Evolutionary conservation across 2,797 vertebrate genomes (phyloP), one percentile per base, ranked within the genome.

Genomic region (Melanogrammus aeglefinus): DNA sequence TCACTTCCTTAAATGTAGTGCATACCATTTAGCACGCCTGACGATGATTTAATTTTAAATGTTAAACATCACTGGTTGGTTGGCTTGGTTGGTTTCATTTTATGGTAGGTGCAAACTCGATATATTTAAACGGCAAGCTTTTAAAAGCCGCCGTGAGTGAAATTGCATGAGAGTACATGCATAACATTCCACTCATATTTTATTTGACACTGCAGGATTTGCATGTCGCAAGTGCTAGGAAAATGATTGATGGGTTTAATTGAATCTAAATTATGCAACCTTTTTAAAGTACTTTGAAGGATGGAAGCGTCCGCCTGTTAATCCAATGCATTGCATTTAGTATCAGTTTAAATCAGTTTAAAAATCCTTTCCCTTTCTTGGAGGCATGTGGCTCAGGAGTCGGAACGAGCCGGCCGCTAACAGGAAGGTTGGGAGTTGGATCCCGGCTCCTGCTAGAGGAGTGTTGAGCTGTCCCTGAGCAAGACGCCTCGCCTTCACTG

Each of bases 211-310:
- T 21, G 21, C 57, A 16, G 57, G 6, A 24, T 24, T n/a, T n/a
- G 57, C 21, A 63, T 63, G 57, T 63, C 5, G 57, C 57, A 63
- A 63, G 57, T 63, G 14, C 4, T 9, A 63, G n/a, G 57, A 8
- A 63, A 63, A 24, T 63, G 57, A 63, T 63, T 18, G 57, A 63
- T 63, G 57, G 18, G 21, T 63, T 63, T 63, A 63, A 63, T 63
- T 63, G 18, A 63, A 63, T 63, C 21, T n/a, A 63, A 63, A 63
- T 63, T 63, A 63, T 63, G 57, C 57, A 72, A 82, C 77, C 57
- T 63, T n/a, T 63, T 63, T 24, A 7, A 63, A 63, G 57, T n/a
- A 63, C 21, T n/a, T 63, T 18, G 18, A 51, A 18, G 16, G 47
- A 51, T 51, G 47, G 47, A 6, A 51, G 47, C 47, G 6, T 21